Conservation (phyloP, 1,140 invertebrate species). For the Cyphomyrmex costatus region DNA sequence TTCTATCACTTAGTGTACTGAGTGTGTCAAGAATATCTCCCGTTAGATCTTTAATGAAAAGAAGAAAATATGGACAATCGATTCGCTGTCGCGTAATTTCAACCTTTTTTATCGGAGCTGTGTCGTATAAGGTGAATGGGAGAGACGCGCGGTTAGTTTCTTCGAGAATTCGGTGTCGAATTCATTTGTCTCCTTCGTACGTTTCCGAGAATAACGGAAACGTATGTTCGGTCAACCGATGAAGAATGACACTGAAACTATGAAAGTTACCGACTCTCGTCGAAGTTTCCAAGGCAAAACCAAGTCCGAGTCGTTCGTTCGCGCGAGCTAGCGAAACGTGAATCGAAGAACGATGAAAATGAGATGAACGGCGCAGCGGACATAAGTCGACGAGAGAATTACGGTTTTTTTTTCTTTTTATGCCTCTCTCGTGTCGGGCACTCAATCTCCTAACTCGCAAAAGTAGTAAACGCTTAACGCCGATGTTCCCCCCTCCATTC, state of each 20-base stretch:
- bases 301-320: not conserved
- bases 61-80: not conserved
- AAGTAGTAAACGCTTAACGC: slow-evolving; percentile 46
- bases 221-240: slow-evolving; percentile 26
- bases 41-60: not conserved
- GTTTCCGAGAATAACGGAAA: slow-evolving; percentile 30
- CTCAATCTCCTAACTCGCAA: slow-evolving; percentile 20
- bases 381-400: not conserved
- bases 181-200: slow-evolving; percentile 38
- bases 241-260: slow-evolving; percentile 48
- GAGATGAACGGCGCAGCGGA: not conserved
- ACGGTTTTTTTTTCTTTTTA: slow-evolving; percentile 31
- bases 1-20: not conserved
- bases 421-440: slow-evolving; percentile 1
- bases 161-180: slow-evolving; percentile 13
- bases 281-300: slow-evolving; percentile 13
- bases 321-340: slow-evolving; percentile 9
- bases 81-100: slow-evolving; percentile 3
- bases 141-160: slow-evolving; percentile 16
- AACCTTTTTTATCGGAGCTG: not conserved
- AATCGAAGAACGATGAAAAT: slow-evolving; percentile 39
- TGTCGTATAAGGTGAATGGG: not conserved
- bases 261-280: not conserved
- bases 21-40: slow-evolving; percentile 12
- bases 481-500: not conserved